phyloP scores from a whole-genome alignment of 2,888 invertebrate genomes.

The Acleris cristana region DNA sequence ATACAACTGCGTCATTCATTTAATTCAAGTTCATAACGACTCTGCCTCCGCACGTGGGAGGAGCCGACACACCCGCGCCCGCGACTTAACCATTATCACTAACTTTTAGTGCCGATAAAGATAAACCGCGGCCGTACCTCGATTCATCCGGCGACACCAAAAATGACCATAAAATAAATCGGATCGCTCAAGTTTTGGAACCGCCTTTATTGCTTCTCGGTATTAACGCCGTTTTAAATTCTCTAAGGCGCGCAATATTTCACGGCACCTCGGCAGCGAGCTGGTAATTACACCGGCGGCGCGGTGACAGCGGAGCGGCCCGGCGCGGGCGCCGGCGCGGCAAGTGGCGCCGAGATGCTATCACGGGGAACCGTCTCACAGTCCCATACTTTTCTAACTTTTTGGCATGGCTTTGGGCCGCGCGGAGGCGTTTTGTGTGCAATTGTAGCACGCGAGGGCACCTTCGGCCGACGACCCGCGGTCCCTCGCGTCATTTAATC shows the following conservation, averaged over 20 bases:
- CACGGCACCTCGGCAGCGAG: conserved; percentile 68
- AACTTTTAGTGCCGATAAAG: conserved; percentile 62
- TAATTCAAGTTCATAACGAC: conserved; percentile 80
- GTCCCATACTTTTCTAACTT: conserved; percentile 80
- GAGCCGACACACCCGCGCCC: conserved; percentile 60
- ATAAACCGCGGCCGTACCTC: conserved; percentile 56
- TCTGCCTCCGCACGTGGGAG: conserved; percentile 66
- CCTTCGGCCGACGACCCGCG: conserved; percentile 76
- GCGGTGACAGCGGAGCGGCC: conserved; percentile 56
- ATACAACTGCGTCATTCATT: conserved; percentile 80
- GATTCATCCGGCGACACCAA: conserved; percentile 49
- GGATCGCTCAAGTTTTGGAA: conserved; percentile 60
- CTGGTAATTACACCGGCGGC: conserved; percentile 71
- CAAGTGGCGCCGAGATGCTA: conserved; percentile 69
- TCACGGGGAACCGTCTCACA: conserved; percentile 56
- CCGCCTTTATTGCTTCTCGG: conserved; percentile 71
- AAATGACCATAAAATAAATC: conserved; percentile 69
- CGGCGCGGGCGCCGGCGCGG: conserved; percentile 39
- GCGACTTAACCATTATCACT: conserved; percentile 54
- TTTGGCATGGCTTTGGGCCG: conserved; percentile 69
- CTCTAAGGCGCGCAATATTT: conserved; percentile 72
- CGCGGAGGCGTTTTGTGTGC: conserved; percentile 78
- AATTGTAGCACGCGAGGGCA: conserved; percentile 80
- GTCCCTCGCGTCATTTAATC: conserved; percentile 69
- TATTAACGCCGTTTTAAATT: conserved; percentile 68